Evolutionary conservation across 2,888 invertebrate genomes (phyloP).

Genomic region (Platycnemis pennipes): DNA sequence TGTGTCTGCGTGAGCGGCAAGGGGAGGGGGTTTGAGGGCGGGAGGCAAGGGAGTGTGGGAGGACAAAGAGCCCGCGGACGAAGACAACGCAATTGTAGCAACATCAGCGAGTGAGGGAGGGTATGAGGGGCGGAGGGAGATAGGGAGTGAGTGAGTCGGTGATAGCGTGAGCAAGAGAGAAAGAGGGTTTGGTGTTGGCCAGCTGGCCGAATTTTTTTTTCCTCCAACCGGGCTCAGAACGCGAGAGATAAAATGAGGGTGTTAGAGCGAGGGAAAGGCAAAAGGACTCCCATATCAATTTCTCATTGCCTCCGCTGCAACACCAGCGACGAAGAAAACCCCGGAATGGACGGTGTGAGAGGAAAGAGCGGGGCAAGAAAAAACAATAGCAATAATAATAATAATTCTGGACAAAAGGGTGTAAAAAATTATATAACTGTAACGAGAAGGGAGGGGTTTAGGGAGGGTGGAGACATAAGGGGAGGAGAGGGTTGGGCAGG

Average conservation of each 20-base stretch:
- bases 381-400: constrained; percentile 64
- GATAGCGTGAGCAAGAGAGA: neutral
- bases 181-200: neutral
- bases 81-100: constrained; percentile 45
- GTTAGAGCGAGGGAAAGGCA: constrained; percentile 16
- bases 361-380: neutral
- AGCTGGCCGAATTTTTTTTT: neutral
- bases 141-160: neutral
- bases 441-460: neutral
- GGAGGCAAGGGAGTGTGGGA: neutral
- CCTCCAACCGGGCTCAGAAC: constrained; percentile 16
- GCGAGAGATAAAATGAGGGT: constrained; percentile 30
- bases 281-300: constrained; percentile 51
- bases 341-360: constrained; percentile 16
- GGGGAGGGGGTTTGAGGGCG: neutral
- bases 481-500: constrained; percentile 8
- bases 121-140: neutral
- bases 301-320: constrained; percentile 50
- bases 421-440: constrained; percentile 60
- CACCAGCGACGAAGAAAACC: constrained; percentile 54
- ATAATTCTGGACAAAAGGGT: constrained; percentile 55
- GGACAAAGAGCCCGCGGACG: neutral
- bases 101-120: constrained; percentile 20
- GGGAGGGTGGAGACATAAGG: neutral
- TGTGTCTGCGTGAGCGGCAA: neutral